Conservation (phyloP, 2,113 vertebrate genomes). For the Lamprotornis superbus region DNA sequence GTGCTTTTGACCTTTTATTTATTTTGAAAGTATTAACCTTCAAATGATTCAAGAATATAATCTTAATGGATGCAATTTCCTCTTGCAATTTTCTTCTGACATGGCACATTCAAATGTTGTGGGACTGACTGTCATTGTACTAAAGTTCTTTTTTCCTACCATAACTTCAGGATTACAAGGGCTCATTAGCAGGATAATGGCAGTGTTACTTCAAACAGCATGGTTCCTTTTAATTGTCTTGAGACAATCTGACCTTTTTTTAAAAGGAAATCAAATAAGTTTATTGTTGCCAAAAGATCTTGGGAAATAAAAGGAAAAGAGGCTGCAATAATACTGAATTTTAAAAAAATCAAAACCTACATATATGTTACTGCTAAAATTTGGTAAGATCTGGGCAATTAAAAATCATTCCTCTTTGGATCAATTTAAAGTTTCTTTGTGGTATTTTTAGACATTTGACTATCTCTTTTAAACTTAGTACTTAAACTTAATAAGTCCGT, state of each 20-base stretch:
- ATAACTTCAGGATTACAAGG: background rate
- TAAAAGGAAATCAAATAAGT: background rate
- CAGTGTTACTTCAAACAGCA: background rate
- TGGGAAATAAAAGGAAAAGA: background rate
- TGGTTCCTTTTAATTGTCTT: conserved; percentile 1
- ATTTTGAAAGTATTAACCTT: background rate
- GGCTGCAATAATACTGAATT: background rate
- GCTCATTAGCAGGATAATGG: conserved; percentile 6
- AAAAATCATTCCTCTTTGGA: background rate
- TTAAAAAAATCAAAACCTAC: background rate
- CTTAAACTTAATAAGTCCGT: background rate
- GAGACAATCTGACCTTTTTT: background rate
- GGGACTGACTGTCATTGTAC: background rate
- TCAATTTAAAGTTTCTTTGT: background rate
- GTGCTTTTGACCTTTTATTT: background rate
- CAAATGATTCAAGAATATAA: background rate
- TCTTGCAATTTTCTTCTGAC: background rate
- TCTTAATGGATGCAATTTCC: background rate
- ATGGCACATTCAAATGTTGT: background rate
- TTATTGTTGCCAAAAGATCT: background rate
- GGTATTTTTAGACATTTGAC: background rate
- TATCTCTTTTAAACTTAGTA: background rate
- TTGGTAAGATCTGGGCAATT: background rate
- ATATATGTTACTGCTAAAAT: background rate
- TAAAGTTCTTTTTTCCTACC: background rate